Evolutionary conservation across 2,113 vertebrate genomes (phyloP).

Genomic region (Donacobius atricapilla): DNA sequence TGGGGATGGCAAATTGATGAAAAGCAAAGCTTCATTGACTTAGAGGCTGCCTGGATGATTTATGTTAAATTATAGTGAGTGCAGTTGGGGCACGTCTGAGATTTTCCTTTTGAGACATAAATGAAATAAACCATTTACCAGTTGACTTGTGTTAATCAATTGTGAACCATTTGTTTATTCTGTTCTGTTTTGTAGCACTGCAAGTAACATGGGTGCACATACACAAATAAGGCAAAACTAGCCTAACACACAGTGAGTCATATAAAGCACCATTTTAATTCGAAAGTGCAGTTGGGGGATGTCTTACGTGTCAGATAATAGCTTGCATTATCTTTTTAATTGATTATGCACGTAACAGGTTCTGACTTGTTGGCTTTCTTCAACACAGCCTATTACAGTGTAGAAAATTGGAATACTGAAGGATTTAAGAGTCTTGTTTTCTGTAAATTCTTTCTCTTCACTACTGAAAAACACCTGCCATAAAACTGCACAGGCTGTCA

Average conservation of each 20-base stretch:
- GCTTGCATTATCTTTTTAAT: background rate
- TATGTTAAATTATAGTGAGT: background rate
- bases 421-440: background rate
- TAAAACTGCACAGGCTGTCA: background rate
- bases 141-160: background rate
- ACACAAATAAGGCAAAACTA: background rate
- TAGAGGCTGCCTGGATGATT: background rate
- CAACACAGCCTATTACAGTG: background rate
- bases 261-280: background rate
- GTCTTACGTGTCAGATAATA: background rate
- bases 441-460: background rate
- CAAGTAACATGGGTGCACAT: background rate
- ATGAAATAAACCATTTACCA: background rate
- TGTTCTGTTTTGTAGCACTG: background rate
- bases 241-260: background rate
- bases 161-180: constrained; percentile 3
- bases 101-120: background rate
- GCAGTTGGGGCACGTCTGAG: background rate
- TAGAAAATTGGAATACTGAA: background rate
- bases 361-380: background rate
- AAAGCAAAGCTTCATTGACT: background rate
- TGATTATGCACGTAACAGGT: background rate
- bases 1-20: background rate
- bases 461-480: background rate
- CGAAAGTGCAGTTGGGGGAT: background rate